Percentiles rank a stretch among this genome's conserved stretches.
These are phyloP conservation scores for Agonopterix arenella DNA, from an alignment of 2,888 invertebrate species.

Conservation along the genomic window DNA sequence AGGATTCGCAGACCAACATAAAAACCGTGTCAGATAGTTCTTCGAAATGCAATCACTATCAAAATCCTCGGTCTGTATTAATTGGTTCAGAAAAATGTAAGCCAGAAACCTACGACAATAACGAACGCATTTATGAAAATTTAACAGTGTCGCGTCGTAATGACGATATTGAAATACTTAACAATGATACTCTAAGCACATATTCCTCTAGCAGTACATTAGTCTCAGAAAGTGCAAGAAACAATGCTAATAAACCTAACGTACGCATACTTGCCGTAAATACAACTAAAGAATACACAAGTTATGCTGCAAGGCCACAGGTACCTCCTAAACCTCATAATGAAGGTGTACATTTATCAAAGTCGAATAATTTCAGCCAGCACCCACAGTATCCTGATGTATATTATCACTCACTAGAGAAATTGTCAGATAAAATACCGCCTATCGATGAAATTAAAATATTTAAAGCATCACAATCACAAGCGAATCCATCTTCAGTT, in stretches of 20 bases:
- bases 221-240: constrained; percentile 51
- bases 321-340: constrained; percentile 22
- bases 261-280: constrained; percentile 4
- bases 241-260: constrained; percentile 15
- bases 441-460: constrained; percentile 50
- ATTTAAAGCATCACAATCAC: constrained; percentile 46
- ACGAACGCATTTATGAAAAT: constrained; percentile 63
- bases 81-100: constrained; percentile 30
- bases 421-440: constrained; percentile 45
- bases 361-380: background rate
- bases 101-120: constrained; percentile 23
- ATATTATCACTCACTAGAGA: constrained; percentile 65
- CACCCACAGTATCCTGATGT: constrained; percentile 45
- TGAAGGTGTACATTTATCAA: constrained; percentile 19
- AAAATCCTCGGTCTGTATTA: constrained; percentile 40
- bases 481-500: constrained; percentile 50
- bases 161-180: constrained; percentile 29
- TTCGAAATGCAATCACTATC: constrained; percentile 47
- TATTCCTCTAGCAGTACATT: constrained; percentile 61
- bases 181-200: constrained; percentile 36
- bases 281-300: constrained; percentile 20
- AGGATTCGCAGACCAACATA: constrained; percentile 21
- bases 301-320: constrained; percentile 46
- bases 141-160: constrained; percentile 29
- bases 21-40: constrained; percentile 18